A percentile compares a stretch with the other conserved stretches of the same genome.
Conservation (phyloP, 1,140 invertebrate species). For the Metopolophium dirhodum region DNA sequence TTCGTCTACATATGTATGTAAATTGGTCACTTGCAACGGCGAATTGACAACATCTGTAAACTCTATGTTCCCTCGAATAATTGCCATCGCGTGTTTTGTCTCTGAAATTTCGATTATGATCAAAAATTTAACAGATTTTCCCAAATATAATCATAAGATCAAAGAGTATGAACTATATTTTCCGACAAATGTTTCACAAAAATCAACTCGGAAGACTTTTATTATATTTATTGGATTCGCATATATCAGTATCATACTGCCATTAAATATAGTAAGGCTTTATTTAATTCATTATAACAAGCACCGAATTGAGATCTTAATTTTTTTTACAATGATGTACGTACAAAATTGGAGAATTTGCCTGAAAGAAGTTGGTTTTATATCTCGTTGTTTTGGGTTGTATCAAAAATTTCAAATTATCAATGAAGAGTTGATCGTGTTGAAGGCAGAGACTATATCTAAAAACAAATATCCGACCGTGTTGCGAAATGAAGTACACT, state of each 20-base stretch:
- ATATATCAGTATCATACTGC: background rate
- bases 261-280: background rate
- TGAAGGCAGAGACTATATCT: background rate
- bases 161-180: background rate
- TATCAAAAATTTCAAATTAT: constrained; percentile 17
- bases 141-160: background rate
- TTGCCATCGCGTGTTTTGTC: background rate
- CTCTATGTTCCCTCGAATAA: background rate
- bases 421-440: background rate
- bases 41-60: background rate
- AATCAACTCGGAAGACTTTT: background rate
- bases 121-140: background rate
- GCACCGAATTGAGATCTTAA: no score
- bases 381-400: background rate
- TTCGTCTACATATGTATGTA: background rate
- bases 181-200: background rate
- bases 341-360: constrained; percentile 27
- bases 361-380: background rate
- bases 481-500: background rate
- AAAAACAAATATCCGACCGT: background rate
- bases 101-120: background rate
- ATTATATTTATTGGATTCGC: background rate
- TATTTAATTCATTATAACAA: background rate
- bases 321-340: constrained; percentile 3
- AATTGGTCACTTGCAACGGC: background rate